Conservation (phyloP, 2,113 vertebrate genomes). For the Murina feae region DNA sequence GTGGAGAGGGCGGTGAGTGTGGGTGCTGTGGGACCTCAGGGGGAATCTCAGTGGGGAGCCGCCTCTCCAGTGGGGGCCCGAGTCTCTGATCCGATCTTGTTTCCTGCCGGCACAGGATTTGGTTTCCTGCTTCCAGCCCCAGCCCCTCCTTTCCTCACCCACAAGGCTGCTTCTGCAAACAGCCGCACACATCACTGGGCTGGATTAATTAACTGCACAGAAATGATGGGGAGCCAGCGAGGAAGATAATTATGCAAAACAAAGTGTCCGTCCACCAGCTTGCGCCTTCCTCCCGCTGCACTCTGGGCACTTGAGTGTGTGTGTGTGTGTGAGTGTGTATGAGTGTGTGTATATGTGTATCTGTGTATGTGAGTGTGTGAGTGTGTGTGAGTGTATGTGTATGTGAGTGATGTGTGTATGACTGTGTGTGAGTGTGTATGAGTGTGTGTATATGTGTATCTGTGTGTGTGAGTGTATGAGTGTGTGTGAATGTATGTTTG, state of each 20-base stretch:
- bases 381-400: too few species aligned
- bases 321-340: not conserved
- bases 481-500: too few species aligned
- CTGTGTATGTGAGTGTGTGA: too few species aligned
- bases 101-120: not conserved
- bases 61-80: rapidly evolving
- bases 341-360: too few species aligned
- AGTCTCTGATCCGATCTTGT: rapidly evolving
- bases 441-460: too few species aligned
- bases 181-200: slow-evolving; percentile 43
- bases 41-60: rapidly evolving
- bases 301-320: not conserved
- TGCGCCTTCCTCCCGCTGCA: not conserved
- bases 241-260: slow-evolving; percentile 66
- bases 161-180: slow-evolving; percentile 46
- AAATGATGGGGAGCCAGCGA: slow-evolving; percentile 48
- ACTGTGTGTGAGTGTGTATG: too few species aligned
- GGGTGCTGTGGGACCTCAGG: too few species aligned
- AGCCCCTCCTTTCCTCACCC: not conserved
- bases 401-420: too few species aligned
- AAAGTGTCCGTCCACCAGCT: slow-evolving; percentile 3
- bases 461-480: too few species aligned
- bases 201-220: slow-evolving; percentile 64
- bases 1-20: too few species aligned
- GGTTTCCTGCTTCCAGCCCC: not conserved